Evolutionary conservation across 2,888 invertebrate genomes (phyloP).

Genomic region (Lapara coniferarum): DNA sequence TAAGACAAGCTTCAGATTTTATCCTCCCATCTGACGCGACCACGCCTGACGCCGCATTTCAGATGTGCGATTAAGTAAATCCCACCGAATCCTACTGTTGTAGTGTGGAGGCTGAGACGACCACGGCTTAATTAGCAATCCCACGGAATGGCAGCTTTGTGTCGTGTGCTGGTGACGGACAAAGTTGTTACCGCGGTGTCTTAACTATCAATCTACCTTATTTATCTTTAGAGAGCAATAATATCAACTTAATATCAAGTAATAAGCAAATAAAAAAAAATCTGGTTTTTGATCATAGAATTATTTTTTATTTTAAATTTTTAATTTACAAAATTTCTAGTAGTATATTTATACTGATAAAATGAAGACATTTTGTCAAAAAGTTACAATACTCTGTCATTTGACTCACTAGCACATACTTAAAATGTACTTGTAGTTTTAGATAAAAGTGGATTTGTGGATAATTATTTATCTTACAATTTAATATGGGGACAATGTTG

Average conservation of each 20-base stretch:
- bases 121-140: constrained; percentile 18
- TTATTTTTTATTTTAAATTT: too few relatives aligned
- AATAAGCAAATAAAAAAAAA: too few relatives aligned
- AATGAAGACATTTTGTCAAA: too few relatives aligned
- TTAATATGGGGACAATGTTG: too few relatives aligned
- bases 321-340: too few relatives aligned
- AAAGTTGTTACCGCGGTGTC: constrained; percentile 4
- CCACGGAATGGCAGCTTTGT: constrained; percentile 21
- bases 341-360: too few relatives aligned
- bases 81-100: constrained; percentile 17
- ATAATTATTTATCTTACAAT: too few relatives aligned
- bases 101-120: constrained; percentile 17
- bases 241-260: not conserved
- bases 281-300: too few relatives aligned
- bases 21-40: not conserved
- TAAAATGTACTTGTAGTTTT: too few relatives aligned
- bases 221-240: not conserved
- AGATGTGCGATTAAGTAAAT: constrained; percentile 33
- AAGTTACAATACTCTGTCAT: too few relatives aligned
- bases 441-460: too few relatives aligned
- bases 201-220: not conserved
- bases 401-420: too few relatives aligned
- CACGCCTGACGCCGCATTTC: constrained; percentile 17
- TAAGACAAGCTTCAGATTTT: not conserved
- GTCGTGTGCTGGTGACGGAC: constrained; percentile 1